Percentiles rank a stretch among this genome's conserved stretches.
phyloP scores from a whole-genome alignment of 2,113 vertebrate species.

The Carassius gibelio region DNA sequence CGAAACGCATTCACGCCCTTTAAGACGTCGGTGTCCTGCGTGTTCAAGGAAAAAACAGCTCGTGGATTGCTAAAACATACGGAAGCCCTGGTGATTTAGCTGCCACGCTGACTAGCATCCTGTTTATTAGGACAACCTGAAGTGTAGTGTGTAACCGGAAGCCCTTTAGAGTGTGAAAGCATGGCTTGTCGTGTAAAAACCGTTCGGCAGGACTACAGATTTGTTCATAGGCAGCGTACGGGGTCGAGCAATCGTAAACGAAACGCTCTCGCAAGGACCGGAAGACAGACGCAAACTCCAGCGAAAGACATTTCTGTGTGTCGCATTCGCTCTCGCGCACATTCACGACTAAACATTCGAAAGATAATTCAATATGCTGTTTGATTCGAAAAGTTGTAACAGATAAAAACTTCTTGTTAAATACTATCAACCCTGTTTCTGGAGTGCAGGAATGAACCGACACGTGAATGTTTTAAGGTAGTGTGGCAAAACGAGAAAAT shows the following conservation, averaged over 20 bases:
- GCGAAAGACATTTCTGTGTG: conserved; percentile 51
- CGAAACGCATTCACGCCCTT: neutral
- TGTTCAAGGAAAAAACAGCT: neutral
- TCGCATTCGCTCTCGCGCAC: conserved; percentile 57
- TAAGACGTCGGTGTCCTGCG: neutral
- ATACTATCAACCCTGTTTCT: conserved; percentile 18
- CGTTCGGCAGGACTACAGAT: conserved; percentile 52
- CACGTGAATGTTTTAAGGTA: conserved; percentile 41
- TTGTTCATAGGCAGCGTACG: neutral
- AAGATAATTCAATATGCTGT: neutral
- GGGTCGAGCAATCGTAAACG: neutral
- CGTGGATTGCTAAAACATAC: conserved; percentile 64
- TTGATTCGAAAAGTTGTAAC: neutral
- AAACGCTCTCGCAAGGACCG: conserved; percentile 50
- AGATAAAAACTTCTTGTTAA: neutral
- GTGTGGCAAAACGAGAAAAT: conserved; percentile 29
- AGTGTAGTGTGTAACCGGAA: conserved; percentile 73
- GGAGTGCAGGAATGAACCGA: conserved; percentile 36
- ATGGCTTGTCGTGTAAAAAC: conserved; percentile 70
- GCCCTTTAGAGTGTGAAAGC: conserved; percentile 73
- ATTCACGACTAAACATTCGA: conserved; percentile 48
- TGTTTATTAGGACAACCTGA: conserved; percentile 67
- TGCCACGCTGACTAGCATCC: conserved; percentile 73
- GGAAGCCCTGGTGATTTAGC: conserved; percentile 83
- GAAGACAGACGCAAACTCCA: conserved; percentile 70